Percentiles rank a stretch among this genome's conserved stretches.
These are phyloP conservation scores for Buceros bicornis DNA, from an alignment of 2,797 vertebrate genomes.

Conservation along the genomic window DNA sequence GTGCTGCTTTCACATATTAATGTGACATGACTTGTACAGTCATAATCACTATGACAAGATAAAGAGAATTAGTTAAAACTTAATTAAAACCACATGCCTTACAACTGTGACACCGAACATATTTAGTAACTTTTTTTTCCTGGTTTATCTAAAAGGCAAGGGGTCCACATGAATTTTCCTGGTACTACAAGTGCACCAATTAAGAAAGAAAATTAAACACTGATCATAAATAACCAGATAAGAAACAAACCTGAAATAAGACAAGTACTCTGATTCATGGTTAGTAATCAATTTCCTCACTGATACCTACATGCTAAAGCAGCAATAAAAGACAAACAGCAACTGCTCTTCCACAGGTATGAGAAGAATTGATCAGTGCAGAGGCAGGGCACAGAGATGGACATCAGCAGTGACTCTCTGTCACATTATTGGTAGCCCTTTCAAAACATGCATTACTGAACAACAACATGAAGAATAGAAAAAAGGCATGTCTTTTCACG, in stretches of 20 bases:
- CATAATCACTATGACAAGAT: slow-evolving; percentile 78
- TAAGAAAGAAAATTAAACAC: slow-evolving; percentile 62
- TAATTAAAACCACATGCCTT: slow-evolving; percentile 78
- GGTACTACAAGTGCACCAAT: slow-evolving; percentile 43
- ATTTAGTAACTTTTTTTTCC: slow-evolving; percentile 65
- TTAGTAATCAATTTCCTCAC: slow-evolving; percentile 21
- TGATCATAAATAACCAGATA: slow-evolving; percentile 60
- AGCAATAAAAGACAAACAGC: background rate
- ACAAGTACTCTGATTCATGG: background rate
- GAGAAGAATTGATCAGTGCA: background rate
- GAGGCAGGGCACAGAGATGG: background rate
- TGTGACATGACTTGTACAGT: slow-evolving; percentile 72
- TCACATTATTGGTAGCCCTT: background rate
- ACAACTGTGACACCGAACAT: slow-evolving; percentile 53
- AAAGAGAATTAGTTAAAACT: slow-evolving; percentile 81
- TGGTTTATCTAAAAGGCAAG: slow-evolving; percentile 37
- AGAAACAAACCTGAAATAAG: slow-evolving; percentile 55
- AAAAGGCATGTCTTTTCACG: slow-evolving; percentile 6
- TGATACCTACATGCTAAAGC: background rate
- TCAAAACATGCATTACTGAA: background rate
- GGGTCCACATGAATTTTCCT: slow-evolving; percentile 16
- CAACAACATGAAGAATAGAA: background rate
- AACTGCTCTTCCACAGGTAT: background rate
- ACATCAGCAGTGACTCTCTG: background rate
- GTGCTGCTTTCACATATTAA: slow-evolving; percentile 75